Percentiles rank a stretch among this genome's conserved stretches.
These are phyloP conservation scores for Alosa alosa DNA, from an alignment of 2,113 vertebrate species.

Conservation along the genomic window DNA sequence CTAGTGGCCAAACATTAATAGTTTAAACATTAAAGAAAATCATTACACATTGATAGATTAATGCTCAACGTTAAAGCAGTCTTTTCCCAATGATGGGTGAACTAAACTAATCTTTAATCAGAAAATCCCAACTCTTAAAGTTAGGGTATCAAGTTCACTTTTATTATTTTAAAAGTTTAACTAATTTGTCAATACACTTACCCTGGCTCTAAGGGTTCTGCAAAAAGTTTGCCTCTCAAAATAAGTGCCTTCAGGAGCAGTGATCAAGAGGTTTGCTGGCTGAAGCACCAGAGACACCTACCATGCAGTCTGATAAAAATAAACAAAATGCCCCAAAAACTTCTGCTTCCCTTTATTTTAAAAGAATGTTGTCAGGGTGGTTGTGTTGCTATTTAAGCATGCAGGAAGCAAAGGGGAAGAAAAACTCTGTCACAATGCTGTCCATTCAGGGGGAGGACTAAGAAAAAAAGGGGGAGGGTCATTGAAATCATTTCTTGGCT, in stretches of 20 bases:
- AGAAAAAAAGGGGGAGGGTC: constrained; percentile 19
- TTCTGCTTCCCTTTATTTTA: constrained; percentile 45
- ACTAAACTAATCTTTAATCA: not conserved
- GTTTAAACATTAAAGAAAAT: too few species aligned
- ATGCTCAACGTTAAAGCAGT: not conserved
- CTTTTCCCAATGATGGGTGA: not conserved
- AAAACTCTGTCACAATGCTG: constrained; percentile 52
- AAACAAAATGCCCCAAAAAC: not conserved
- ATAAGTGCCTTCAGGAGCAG: constrained; percentile 13
- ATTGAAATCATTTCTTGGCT: constrained; percentile 28
- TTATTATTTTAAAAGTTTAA: not conserved
- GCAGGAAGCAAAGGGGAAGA: constrained; percentile 40
- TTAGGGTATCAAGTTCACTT: not conserved
- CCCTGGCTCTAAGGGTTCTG: constrained; percentile 9
- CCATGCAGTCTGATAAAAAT: not conserved
- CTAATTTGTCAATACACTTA: constrained; percentile 9
- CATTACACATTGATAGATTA: not conserved
- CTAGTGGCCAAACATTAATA: not conserved
- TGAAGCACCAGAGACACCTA: not conserved
- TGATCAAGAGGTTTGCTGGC: not conserved
- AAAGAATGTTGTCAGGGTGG: constrained; percentile 46
- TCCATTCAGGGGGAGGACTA: constrained; percentile 48
- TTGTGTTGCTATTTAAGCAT: constrained; percentile 50
- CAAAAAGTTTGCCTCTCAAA: constrained; percentile 43
- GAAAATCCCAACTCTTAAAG: not conserved